Base-by-base conservation (phyloP, 2,797 vertebrate species). In the Myripristis jacobus region DNA sequence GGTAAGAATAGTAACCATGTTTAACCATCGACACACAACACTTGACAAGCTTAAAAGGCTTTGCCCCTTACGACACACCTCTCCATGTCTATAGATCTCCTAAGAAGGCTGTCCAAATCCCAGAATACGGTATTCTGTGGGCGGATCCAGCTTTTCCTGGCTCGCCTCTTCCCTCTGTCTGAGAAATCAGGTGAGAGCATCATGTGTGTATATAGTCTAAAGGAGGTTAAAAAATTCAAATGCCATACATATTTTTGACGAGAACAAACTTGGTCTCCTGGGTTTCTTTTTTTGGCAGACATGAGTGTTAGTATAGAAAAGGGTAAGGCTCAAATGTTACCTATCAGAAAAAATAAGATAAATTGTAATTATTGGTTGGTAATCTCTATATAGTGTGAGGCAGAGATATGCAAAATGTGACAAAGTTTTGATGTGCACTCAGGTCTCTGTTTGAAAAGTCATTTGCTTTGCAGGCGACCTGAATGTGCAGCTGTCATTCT, bases 61-160 rank as follows among this genome's bases (percentile, higher is more conserved):
- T 0, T 11, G 5, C 19, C 1, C 19, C 60, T 6, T 68, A 4
- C 81, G 29, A 83, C n/a, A 1, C 27, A 22, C 1, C 11, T 73
- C 22, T 57, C 6, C 66, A 21, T 70, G 21, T 51, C 72, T 87
- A 31, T 86, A 99, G 98, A 99, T 91, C 97, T 99, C 59, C 87
- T 99, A 52, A 93, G 98, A 91, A 94, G 98, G 86, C 94, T 99
- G 43, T 99, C 97, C 18, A 99, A 99, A 89, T 98, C 98, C 54
- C 98, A 99, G 90, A 99, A 99, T 71, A 99, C 98, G 0, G 98
- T 99, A 4, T 99, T 99, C 88, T 99, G 98, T 87, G 98, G 98
- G 79, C 93, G 98, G 87, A 99, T 99, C 88, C 98, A 99, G 51
- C 95, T 99, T 4, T 99, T 99, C 86, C 92, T 99, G 79, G 98